Percentiles rank a stretch among this genome's conserved stretches.
Evolutionary conservation across 2,888 invertebrate species (phyloP).

Genomic region (Pediacus dermestoides): DNA sequence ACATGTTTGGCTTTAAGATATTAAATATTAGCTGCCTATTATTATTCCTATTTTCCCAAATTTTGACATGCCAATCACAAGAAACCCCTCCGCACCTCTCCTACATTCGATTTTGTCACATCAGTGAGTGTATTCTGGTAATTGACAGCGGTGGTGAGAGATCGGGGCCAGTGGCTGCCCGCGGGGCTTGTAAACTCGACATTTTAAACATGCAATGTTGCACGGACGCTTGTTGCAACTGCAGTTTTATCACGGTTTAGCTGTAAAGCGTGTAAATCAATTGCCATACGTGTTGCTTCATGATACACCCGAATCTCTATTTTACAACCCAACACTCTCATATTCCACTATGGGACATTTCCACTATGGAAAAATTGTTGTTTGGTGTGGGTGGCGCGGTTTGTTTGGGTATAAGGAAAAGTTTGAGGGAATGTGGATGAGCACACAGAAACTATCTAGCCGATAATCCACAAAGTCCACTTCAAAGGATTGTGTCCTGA

Average conservation of each 20-base stretch:
- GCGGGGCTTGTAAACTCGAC: conserved; percentile 24
- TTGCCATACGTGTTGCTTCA: conserved; percentile 12
- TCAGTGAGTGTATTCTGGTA: conserved; percentile 18
- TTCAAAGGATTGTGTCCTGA: conserved; percentile 15
- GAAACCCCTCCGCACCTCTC: no score
- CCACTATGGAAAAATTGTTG: no score
- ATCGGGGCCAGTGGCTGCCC: conserved; percentile 19
- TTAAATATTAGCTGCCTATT: no score
- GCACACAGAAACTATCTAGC: no score
- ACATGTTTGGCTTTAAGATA: no score
- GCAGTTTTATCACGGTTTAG: conserved; percentile 32
- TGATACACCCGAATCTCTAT: conserved; percentile 7
- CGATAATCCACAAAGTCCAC: conserved; percentile 18
- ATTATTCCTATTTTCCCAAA: no score
- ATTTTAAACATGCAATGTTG: conserved; percentile 25
- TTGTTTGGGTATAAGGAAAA: no score
- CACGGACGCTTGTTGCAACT: conserved; percentile 28
- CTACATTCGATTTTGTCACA: conserved; percentile 22
- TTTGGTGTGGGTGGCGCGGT: no score
- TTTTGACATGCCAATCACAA: no score
- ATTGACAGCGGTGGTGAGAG: conserved; percentile 21
- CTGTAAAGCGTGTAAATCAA: conserved; percentile 30
- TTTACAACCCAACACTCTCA: no score
- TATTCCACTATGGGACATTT: no score
- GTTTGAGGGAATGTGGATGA: no score